Conservation (phyloP, 2,797 vertebrate species). For the Anolis apletophallus region DNA sequence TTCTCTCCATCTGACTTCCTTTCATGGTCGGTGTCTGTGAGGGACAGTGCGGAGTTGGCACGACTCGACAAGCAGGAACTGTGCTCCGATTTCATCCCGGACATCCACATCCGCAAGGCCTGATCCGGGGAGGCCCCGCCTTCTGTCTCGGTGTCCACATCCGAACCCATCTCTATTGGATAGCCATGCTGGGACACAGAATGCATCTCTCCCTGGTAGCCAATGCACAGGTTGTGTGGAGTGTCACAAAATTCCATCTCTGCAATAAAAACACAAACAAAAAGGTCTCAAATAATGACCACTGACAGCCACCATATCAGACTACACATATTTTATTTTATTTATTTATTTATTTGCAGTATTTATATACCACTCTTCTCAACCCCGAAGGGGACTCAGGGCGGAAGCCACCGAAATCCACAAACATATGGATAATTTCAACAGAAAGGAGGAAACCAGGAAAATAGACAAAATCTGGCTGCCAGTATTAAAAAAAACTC, state of each 20-base stretch:
- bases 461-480: too few relatives aligned
- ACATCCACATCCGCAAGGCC: conserved; percentile 95
- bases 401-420: too few relatives aligned
- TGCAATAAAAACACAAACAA: conserved; percentile 66
- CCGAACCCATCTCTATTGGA: conserved; percentile 89
- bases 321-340: too few relatives aligned
- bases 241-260: conserved; percentile 92
- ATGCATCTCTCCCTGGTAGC: conserved; percentile 86
- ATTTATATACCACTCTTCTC: too few relatives aligned
- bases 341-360: too few relatives aligned
- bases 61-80: conserved; percentile 96
- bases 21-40: conserved; percentile 98
- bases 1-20: conserved; percentile 96
- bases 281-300: too few relatives aligned
- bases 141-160: conserved; percentile 94
- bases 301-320: too few relatives aligned
- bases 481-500: too few relatives aligned
- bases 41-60: conserved; percentile 94
- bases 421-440: too few relatives aligned
- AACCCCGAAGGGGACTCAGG: too few relatives aligned
- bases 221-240: conserved; percentile 86
- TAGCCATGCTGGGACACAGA: conserved; percentile 83
- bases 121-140: conserved; percentile 90
- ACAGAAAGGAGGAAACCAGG: too few relatives aligned
- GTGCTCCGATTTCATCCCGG: conserved; percentile 93